phyloP scores from a whole-genome alignment of 2,888 invertebrate species.

The Drosophila kuntzei region DNA sequence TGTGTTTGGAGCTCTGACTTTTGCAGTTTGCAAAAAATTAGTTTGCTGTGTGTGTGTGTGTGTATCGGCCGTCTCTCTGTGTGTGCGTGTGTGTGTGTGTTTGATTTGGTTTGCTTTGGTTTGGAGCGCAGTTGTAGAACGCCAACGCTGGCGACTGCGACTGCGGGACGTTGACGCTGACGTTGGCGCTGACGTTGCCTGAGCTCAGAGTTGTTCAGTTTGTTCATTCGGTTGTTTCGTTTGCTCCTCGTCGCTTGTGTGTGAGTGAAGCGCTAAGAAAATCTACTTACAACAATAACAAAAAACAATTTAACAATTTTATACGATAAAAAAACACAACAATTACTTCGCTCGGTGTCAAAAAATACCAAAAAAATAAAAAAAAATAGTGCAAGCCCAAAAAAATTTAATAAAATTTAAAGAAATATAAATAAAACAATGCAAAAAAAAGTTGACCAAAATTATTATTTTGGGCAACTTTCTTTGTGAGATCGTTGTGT shows the following conservation, averaged over 20 bases:
- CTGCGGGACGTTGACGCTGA: conserved; percentile 25
- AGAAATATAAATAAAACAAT: conserved; percentile 7
- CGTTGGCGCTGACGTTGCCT: conserved; percentile 44
- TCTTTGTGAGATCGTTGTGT: conserved; percentile 52
- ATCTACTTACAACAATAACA: conserved; percentile 30
- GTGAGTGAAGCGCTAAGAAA: conserved; percentile 69
- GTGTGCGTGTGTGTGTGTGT: conserved; percentile 39
- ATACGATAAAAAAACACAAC: conserved; percentile 9
- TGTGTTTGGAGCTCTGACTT: conserved; percentile 48
- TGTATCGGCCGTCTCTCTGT: conserved; percentile 13
- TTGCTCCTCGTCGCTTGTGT: conserved; percentile 82
- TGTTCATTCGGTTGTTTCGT: conserved; percentile 81
- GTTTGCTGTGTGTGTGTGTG: no score
- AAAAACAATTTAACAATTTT: conserved; percentile 16
- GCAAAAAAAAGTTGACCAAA: neutral
- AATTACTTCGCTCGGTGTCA: conserved; percentile 49
- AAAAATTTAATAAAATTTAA: conserved; percentile 4
- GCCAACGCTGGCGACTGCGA: conserved; percentile 32
- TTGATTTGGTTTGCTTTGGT: conserved; percentile 75
- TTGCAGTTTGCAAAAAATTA: no score
- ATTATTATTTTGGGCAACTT: conserved; percentile 36
- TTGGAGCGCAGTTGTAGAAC: conserved; percentile 66
- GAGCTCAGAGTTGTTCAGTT: conserved; percentile 62
- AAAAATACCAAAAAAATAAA: conserved; percentile 4
- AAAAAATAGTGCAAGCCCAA: conserved; percentile 29